A percentile compares a stretch with the other conserved stretches of the same genome.
phyloP scores from a whole-genome alignment of 2,113 vertebrate species.

The Anseranas semipalmata region DNA sequence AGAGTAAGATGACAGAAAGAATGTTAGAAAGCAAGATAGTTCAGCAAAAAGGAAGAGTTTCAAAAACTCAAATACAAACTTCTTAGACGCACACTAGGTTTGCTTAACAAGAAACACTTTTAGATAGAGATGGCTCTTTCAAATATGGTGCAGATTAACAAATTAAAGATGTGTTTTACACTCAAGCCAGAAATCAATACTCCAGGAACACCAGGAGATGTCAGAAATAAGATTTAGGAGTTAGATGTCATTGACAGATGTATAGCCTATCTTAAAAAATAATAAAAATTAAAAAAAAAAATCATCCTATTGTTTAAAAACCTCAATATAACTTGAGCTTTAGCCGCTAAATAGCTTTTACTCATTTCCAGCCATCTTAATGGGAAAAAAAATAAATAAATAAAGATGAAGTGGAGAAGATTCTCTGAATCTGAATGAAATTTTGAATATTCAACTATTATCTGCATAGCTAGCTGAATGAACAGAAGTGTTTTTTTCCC shows the following conservation, averaged over 20 bases:
- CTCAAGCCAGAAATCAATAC: neutral
- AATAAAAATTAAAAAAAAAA: neutral
- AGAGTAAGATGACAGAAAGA: neutral
- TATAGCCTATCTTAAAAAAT: neutral
- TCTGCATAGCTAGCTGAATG: neutral
- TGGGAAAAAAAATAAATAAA: neutral
- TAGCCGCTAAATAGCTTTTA: neutral
- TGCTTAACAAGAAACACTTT: neutral
- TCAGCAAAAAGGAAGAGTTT: neutral
- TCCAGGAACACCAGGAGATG: neutral
- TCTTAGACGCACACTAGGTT: neutral
- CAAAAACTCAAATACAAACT: neutral
- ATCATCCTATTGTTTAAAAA: neutral
- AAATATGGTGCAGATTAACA: neutral
- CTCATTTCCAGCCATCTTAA: neutral
- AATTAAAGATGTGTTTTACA: neutral
- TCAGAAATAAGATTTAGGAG: neutral
- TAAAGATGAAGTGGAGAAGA: neutral
- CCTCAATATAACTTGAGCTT: rapidly evolving
- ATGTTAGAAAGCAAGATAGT: neutral
- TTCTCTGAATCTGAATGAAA: neutral
- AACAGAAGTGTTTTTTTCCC: neutral
- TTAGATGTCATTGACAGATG: neutral
- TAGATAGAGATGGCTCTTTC: neutral
- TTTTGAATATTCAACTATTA: neutral